Base-by-base conservation (phyloP, 2,888 invertebrate genomes). In the Agriopis aurantiaria region DNA sequence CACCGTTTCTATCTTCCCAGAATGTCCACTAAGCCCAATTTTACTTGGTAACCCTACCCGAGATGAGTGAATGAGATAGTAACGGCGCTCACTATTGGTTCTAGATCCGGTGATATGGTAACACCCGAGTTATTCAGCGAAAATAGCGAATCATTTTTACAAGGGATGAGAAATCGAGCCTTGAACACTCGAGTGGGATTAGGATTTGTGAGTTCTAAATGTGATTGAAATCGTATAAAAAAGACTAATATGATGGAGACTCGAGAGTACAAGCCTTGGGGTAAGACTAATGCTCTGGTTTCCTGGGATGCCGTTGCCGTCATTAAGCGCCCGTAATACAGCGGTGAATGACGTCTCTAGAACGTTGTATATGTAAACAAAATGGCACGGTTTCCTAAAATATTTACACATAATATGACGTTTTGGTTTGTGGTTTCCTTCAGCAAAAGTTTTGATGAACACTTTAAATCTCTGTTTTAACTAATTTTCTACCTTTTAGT, bases 21-120 rank as follows among this genome's bases (percentile, higher is more conserved):
- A 57, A 33, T 5, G 52, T 63, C 64, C 59, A 33, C 0, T 14
- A 45, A 60, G 49, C 14, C 48, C 43, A 10, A 33, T 46, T 33
- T 51, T 23, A 17, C 63, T 59, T 63, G 62, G 68, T 65, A 64
- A 66, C 65, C 66, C 72, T 68, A 81, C 78, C 74, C 75, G 75
- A 78, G 82, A 83, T 82, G 84, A 81, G 78, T 72, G 75, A 75
- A 71, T 72, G 72, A 72, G 73, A 72, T 76, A 74, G 74, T 70
- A 70, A 64, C 67, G 43, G 68, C 63, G 60, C 52, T 40, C 69
- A 69, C 71, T 70, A 71, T 63, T 64, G 73, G 72, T 71, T 73
- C 72, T 75, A 73, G 76, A 75, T 73, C 58, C 61, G 61, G 61
- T 59, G 73, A 72, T 75, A 75, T 73, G 69, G 62, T 62, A 71